phyloP scores from a whole-genome alignment of 2,797 vertebrate species.

The Emys orbicularis region DNA sequence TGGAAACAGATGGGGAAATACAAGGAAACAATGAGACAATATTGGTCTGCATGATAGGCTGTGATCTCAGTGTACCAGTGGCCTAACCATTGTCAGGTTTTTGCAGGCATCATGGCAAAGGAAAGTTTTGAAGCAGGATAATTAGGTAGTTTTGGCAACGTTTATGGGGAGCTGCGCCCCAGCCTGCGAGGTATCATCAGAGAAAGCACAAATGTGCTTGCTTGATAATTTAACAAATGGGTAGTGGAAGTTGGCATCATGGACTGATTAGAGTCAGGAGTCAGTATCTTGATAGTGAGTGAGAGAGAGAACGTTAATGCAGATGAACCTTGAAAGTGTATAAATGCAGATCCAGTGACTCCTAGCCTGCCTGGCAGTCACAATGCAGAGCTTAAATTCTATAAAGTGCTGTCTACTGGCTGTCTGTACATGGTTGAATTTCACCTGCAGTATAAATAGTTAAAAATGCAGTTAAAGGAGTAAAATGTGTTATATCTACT shows the following conservation, averaged over 20 bases:
- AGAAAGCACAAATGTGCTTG: background rate
- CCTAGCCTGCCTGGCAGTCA: rapidly evolving
- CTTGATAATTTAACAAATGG: background rate
- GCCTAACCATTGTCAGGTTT: background rate
- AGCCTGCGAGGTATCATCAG: background rate
- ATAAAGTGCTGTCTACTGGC: background rate
- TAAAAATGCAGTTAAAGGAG: background rate
- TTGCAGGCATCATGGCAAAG: background rate
- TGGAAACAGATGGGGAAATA: background rate
- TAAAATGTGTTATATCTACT: background rate
- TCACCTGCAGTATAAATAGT: background rate
- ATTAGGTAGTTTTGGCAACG: background rate
- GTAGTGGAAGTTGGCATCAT: background rate
- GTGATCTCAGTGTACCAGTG: background rate
- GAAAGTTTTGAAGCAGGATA: background rate
- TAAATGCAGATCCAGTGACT: background rate
- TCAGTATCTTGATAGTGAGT: background rate
- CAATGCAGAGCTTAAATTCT: background rate
- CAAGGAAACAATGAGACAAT: background rate
- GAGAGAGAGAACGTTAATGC: background rate
- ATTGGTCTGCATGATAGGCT: background rate
- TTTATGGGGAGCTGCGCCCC: background rate
- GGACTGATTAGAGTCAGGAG: background rate
- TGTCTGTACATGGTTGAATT: background rate
- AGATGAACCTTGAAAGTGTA: background rate